Evolutionary conservation across 2,888 invertebrate species (phyloP).

Genomic region (Pterobdella sp.): DNA sequence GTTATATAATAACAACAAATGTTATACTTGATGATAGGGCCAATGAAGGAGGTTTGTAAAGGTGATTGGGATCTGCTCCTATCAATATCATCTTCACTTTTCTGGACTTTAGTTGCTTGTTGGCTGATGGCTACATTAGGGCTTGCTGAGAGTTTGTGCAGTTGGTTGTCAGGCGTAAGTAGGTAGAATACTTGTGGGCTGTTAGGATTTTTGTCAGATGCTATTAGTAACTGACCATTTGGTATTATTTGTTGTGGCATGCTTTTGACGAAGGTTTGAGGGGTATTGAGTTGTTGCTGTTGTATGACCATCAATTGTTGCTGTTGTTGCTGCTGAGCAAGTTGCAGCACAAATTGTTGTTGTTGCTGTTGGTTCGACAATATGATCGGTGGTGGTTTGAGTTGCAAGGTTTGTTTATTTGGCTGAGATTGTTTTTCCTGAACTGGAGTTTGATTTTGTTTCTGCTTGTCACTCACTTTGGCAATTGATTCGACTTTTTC

Average conservation of each 20-base stretch:
- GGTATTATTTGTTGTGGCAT: background rate
- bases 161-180: background rate
- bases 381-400: background rate
- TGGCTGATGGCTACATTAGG: background rate
- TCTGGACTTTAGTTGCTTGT: slow-evolving; percentile 22
- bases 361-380: background rate
- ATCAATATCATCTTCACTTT: slow-evolving; percentile 34
- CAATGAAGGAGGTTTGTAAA: slow-evolving; percentile 31
- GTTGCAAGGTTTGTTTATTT: background rate
- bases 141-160: background rate
- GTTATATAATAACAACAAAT: too few species aligned
- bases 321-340: background rate
- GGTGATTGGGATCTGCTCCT: slow-evolving; percentile 35
- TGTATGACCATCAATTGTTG: background rate
- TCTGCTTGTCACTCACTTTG: background rate
- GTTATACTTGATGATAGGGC: slow-evolving; percentile 35
- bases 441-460: background rate
- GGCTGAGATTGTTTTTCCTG: background rate
- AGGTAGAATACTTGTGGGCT: slow-evolving; percentile 10
- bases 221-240: background rate
- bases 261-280: background rate
- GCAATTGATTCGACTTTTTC: background rate
- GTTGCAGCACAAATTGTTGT: background rate
- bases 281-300: background rate
- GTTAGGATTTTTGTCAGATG: background rate